Evolutionary conservation across 2,113 vertebrate species (phyloP).

Genomic region (Microcebus murinus): DNA sequence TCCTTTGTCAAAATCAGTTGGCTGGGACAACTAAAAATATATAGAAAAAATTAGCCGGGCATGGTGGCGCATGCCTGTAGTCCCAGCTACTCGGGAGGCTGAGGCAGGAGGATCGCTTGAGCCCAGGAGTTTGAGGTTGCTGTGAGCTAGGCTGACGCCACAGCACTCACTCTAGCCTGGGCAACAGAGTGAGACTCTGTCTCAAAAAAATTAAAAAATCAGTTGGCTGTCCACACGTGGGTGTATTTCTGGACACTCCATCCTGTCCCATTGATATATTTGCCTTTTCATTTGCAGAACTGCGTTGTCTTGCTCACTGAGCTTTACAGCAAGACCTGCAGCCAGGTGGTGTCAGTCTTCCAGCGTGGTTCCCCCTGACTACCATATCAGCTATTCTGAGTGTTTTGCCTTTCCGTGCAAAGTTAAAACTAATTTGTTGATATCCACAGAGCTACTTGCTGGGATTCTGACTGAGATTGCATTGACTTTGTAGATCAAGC

Average conservation of each 20-base stretch:
- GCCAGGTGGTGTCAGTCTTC: not conserved
- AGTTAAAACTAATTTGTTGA: not conserved
- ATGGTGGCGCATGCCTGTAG: too few relatives aligned
- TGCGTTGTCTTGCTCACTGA: too few relatives aligned
- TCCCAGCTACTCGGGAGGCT: too few relatives aligned
- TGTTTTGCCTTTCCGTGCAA: not conserved
- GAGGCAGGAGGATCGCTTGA: too few relatives aligned
- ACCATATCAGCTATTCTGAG: not conserved
- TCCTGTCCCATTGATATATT: not conserved
- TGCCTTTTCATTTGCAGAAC: not conserved
- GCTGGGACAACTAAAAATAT: not conserved
- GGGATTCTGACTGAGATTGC: not conserved
- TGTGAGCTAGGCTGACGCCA: too few relatives aligned
- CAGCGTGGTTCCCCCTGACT: not conserved
- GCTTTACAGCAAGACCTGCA: not conserved
- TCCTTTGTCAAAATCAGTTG: not conserved
- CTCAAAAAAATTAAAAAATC: not conserved
- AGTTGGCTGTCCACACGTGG: not conserved
- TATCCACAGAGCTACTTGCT: not conserved
- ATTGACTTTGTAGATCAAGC: not conserved
- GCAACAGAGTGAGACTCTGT: too few relatives aligned
- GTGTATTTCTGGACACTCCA: not conserved
- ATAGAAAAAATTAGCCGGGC: too few relatives aligned
- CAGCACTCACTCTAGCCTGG: too few relatives aligned
- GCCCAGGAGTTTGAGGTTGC: too few relatives aligned